Evolutionary conservation across 23 tunicate species (phyloP).

Genomic region (Clavelina lepadiformis): DNA sequence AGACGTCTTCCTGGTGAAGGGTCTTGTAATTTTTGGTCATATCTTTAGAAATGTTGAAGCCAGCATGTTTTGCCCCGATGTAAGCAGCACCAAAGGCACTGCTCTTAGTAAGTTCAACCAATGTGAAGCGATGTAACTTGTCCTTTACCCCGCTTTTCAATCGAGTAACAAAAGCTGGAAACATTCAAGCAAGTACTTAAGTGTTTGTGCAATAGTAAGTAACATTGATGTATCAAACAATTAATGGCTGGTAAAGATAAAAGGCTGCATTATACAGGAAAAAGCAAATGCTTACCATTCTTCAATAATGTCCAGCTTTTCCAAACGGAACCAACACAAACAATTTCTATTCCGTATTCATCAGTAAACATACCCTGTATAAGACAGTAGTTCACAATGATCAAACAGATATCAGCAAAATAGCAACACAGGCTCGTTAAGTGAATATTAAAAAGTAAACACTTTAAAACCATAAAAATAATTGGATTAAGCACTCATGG

Average conservation of each 20-base stretch:
- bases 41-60: slow-evolving; percentile 7
- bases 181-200: too few relatives aligned
- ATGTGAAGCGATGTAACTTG: slow-evolving; percentile 10
- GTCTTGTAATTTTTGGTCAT: slow-evolving; percentile 46
- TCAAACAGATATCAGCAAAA: too few relatives aligned
- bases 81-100: slow-evolving; percentile 58
- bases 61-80: slow-evolving; percentile 24
- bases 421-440: too few relatives aligned
- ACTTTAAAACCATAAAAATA: too few relatives aligned
- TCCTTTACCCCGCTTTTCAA: not conserved
- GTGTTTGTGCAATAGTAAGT: too few relatives aligned
- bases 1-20: slow-evolving; percentile 12
- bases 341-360: slow-evolving; percentile 34
- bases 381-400: too few relatives aligned
- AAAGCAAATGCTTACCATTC: slow-evolving; percentile 28
- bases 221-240: too few relatives aligned
- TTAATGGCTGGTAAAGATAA: not conserved
- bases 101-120: slow-evolving; percentile 37
- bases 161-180: slow-evolving; percentile 26
- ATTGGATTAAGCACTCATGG: too few relatives aligned
- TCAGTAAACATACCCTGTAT: slow-evolving; percentile 5
- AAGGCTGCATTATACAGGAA: not conserved
- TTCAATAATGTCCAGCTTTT: slow-evolving; percentile 69
- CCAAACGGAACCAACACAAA: slow-evolving; percentile 95
- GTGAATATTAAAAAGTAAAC: too few relatives aligned